Percentiles rank a stretch among this genome's conserved stretches.
phyloP scores from a whole-genome alignment of 2,113 vertebrate genomes.

The Forbesichthys agassizii region DNA sequence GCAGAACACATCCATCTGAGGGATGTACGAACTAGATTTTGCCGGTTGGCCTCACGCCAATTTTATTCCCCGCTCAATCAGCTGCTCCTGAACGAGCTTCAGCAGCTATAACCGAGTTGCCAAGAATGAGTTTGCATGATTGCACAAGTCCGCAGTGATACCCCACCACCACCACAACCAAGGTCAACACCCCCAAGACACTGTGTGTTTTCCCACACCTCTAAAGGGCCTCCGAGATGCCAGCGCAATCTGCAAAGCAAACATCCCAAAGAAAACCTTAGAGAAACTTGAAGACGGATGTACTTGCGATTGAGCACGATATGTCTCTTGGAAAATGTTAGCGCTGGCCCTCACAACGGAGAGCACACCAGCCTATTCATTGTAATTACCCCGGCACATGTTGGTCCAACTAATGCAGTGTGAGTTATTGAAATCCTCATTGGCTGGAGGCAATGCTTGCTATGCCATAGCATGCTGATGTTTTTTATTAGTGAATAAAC shows the following conservation, averaged over 20 bases:
- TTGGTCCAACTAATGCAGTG: neutral
- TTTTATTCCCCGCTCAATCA: slow-evolving; percentile 29
- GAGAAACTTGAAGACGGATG: slow-evolving; percentile 1
- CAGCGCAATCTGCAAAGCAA: slow-evolving; percentile 12
- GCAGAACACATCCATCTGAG: too few species aligned
- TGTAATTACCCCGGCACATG: neutral
- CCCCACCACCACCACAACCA: neutral
- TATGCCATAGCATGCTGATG: neutral
- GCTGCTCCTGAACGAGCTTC: slow-evolving; percentile 26
- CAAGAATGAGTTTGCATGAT: slow-evolving; percentile 33
- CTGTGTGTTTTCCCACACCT: slow-evolving; percentile 8
- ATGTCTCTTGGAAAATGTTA: neutral
- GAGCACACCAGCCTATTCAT: neutral
- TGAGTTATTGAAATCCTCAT: neutral
- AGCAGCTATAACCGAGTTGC: neutral
- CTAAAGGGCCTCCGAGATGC: slow-evolving; percentile 6
- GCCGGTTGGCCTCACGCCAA: neutral
- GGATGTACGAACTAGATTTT: too few species aligned
- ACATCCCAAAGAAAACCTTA: slow-evolving; percentile 8
- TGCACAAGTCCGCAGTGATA: slow-evolving; percentile 33
- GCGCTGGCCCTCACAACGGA: slow-evolving; percentile 10
- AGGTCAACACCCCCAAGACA: neutral
- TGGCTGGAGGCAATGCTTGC: neutral
- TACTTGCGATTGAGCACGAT: slow-evolving; percentile 10
- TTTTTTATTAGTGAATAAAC: too few species aligned